These are phyloP conservation scores for Aspidapion aeneum DNA, from an alignment of 2,888 invertebrate species.

Conservation along the genomic window DNA sequence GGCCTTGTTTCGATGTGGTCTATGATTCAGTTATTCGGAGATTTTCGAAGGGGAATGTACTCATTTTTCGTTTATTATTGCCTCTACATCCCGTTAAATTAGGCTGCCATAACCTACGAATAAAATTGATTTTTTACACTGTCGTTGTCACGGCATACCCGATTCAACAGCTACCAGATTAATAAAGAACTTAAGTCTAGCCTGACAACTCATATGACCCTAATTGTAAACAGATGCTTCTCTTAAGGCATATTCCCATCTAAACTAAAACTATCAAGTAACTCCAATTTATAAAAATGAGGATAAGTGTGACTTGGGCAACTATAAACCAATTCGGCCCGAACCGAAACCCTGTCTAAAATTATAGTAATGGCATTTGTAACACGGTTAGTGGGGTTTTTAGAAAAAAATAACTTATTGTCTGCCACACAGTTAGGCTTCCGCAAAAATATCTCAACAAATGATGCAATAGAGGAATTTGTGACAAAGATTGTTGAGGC, in stretches of 20 bases:
- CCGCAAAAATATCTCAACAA: not conserved
- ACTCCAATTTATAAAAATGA: not conserved
- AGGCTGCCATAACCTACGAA: too few species aligned
- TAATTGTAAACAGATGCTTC: not conserved
- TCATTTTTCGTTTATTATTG: too few species aligned
- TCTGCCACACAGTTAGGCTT: not conserved
- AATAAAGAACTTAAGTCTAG: not conserved
- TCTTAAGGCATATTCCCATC: not conserved
- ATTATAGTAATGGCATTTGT: not conserved
- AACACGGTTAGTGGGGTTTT: not conserved
- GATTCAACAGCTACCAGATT: too few species aligned
- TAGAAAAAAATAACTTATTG: not conserved
- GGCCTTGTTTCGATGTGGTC: too few species aligned
- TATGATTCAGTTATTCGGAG: too few species aligned
- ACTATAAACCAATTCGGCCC: not conserved
- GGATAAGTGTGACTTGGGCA: not conserved
- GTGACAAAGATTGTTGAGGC: not conserved
- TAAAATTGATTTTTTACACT: too few species aligned
- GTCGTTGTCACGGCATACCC: too few species aligned
- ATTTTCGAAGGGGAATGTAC: too few species aligned
- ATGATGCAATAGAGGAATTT: not conserved
- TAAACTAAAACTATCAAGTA: not conserved
- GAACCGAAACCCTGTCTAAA: not conserved
- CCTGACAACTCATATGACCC: not conserved
- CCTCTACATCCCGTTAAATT: too few species aligned